Conservation (phyloP, 2,888 invertebrate genomes). For the Spisula solida region DNA sequence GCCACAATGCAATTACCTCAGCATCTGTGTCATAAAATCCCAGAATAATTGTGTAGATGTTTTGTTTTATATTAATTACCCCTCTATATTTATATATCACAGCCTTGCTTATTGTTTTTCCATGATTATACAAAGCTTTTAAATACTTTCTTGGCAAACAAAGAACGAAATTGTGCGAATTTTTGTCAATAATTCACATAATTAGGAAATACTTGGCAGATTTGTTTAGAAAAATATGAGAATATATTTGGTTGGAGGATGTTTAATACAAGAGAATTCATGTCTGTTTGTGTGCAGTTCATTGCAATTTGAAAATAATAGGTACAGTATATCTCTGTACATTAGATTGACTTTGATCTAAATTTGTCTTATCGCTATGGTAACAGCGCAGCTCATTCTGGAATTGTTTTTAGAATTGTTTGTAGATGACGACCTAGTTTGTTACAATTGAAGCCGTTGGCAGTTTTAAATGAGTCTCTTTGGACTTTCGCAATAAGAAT, state of each 20-base stretch:
- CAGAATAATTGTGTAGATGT: background rate
- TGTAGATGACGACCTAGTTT: too few species aligned
- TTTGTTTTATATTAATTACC: background rate
- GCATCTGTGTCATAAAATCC: background rate
- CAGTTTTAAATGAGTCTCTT: too few species aligned
- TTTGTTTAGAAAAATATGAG: conserved; percentile 8
- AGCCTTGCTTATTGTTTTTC: background rate
- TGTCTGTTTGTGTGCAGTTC: conserved; percentile 16
- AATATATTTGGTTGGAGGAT: conserved; percentile 4
- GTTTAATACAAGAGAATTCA: conserved; percentile 31
- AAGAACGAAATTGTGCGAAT: background rate
- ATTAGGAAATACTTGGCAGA: conserved; percentile 31
- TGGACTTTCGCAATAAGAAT: too few species aligned
- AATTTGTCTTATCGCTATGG: too few species aligned
- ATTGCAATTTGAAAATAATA: background rate
- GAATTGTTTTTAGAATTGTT: too few species aligned
- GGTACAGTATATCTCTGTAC: background rate
- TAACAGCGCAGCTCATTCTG: too few species aligned
- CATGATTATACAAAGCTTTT: conserved; percentile 3
- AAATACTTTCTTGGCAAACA: conserved; percentile 18
- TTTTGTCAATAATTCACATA: conserved; percentile 42
- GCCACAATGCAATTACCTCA: background rate
- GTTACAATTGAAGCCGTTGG: too few species aligned
- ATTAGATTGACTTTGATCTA: background rate
- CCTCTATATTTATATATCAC: background rate